phyloP scores from a whole-genome alignment of 1,140 invertebrate genomes.

The Drosophila mauritiana region DNA sequence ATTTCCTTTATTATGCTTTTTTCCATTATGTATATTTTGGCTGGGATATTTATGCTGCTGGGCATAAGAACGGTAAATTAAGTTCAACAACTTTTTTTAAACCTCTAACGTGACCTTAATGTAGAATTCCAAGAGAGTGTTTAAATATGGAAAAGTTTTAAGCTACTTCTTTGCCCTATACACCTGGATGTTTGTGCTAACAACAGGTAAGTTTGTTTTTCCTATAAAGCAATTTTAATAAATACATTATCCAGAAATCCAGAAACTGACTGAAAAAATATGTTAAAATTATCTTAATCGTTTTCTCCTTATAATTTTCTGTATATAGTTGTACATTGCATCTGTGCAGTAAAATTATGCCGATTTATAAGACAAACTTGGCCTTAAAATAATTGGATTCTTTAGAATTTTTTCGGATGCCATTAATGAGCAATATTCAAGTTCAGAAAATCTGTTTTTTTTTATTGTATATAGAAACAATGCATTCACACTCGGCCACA shows the following conservation, averaged over 20 bases:
- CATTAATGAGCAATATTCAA: too few species aligned
- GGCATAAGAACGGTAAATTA: not conserved
- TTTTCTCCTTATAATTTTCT: too few species aligned
- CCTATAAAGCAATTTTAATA: too few species aligned
- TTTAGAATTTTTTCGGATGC: too few species aligned
- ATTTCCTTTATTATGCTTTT: not conserved
- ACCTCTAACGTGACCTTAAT: too few species aligned
- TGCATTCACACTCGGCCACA: too few species aligned
- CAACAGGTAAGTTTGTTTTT: not conserved
- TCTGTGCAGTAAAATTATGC: not conserved
- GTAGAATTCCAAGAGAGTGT: not conserved
- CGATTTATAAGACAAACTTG: not conserved
- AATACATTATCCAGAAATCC: too few species aligned
- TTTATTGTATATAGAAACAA: too few species aligned
- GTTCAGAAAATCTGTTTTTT: too few species aligned
- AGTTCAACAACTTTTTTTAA: not conserved
- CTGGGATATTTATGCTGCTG: not conserved
- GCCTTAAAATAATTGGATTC: not conserved
- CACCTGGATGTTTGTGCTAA: not conserved
- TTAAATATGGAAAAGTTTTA: not conserved
- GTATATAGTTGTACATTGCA: constrained; percentile 1
- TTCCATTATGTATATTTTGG: not conserved
- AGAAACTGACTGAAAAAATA: too few species aligned
- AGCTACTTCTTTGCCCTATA: not conserved
- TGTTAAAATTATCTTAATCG: too few species aligned